phyloP scores from a whole-genome alignment of 2,113 vertebrate genomes.

The Antigone vipio region DNA sequence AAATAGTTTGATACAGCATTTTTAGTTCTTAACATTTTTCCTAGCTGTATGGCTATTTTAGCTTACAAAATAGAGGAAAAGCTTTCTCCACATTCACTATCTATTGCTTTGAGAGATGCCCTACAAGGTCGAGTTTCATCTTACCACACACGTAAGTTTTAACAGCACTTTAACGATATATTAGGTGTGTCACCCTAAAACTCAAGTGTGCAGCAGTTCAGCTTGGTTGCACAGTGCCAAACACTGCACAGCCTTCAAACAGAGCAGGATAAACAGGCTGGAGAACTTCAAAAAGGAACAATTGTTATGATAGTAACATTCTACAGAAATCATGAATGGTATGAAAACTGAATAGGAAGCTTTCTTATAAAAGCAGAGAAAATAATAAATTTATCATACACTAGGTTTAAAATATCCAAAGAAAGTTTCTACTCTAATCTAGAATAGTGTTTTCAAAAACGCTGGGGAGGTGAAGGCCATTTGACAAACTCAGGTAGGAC shows the following conservation, averaged over 20 bases:
- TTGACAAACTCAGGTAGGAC: not conserved
- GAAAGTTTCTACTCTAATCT: not conserved
- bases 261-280: not conserved
- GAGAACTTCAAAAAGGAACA: not conserved
- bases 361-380: not conserved
- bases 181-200: not conserved
- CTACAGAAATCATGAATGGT: not conserved
- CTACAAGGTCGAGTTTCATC: not conserved
- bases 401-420: not conserved
- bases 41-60: not conserved
- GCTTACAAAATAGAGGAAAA: not conserved
- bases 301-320: not conserved
- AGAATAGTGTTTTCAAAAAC: not conserved
- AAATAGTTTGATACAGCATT: not conserved
- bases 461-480: not conserved
- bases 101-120: not conserved
- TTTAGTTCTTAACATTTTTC: not conserved
- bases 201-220: not conserved
- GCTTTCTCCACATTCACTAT: not conserved
- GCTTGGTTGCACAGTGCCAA: not conserved
- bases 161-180: not conserved
- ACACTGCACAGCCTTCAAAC: not conserved
- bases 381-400: not conserved
- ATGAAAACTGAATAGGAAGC: not conserved
- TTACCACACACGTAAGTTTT: not conserved